phyloP scores from a whole-genome alignment of 2,797 vertebrate species.

The Peromyscus melanophrys region DNA sequence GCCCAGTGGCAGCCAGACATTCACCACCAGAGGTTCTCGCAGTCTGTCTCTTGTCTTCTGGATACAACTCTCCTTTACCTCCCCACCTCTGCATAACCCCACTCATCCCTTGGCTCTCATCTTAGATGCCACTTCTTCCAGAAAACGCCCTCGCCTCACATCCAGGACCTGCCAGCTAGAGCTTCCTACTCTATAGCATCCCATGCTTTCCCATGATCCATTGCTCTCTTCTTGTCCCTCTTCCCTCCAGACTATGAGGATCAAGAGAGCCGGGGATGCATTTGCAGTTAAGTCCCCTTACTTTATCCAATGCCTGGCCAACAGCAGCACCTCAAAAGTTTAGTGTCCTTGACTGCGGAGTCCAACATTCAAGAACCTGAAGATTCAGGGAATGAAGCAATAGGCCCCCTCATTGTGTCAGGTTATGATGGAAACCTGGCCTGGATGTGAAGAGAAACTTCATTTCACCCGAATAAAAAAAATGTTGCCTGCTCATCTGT shows the following conservation, averaged over 20 bases:
- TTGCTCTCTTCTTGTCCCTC: background rate
- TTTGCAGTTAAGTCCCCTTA: background rate
- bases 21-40: background rate
- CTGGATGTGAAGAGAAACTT: background rate
- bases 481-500: background rate
- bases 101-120: background rate
- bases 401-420: background rate
- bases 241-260: background rate
- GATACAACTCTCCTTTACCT: background rate
- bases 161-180: too few relatives aligned
- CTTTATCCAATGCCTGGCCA: background rate
- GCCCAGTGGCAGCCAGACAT: background rate
- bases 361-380: background rate
- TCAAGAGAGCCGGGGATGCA: background rate
- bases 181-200: background rate
- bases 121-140: background rate
- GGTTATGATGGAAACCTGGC: background rate
- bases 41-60: background rate
- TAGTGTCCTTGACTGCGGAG: background rate
- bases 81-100: background rate
- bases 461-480: background rate
- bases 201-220: background rate
- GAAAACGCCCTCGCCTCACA: constrained; percentile 3
- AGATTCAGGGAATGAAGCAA: background rate
- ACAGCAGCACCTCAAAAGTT: background rate